Percentiles rank a stretch among this genome's conserved stretches.
These are phyloP conservation scores for Cancer borealis DNA, from an alignment of 2,888 invertebrate genomes.

Conservation along the genomic window DNA sequence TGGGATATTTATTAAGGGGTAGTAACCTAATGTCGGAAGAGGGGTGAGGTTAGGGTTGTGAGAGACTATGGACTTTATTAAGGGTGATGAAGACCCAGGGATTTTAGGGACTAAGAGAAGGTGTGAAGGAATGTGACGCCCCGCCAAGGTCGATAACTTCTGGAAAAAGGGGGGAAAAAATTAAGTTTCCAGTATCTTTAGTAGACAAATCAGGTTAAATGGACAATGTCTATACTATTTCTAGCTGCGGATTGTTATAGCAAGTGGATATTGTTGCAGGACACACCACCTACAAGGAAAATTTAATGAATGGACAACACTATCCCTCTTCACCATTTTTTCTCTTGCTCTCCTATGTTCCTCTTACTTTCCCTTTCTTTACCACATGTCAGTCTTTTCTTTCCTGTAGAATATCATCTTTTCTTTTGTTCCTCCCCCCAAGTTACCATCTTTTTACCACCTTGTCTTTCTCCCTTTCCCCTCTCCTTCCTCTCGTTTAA, in stretches of 20 bases:
- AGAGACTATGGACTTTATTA: not conserved
- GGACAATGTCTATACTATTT: not conserved
- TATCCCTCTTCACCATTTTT: not conserved
- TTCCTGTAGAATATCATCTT: not conserved
- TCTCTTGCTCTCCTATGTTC: not conserved
- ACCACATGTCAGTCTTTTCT: not conserved
- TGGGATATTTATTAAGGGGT: conserved; percentile 48
- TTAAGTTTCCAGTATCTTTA: not conserved
- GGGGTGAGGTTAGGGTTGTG: not conserved
- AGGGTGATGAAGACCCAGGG: not conserved
- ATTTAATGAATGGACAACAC: not conserved
- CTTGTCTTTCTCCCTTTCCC: not conserved
- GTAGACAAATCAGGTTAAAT: not conserved
- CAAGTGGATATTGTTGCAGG: not conserved
- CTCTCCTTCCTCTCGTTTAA: not conserved
- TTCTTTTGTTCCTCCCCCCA: not conserved
- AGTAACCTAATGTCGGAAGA: conserved; percentile 1
- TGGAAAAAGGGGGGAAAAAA: not conserved
- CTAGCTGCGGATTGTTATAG: not conserved
- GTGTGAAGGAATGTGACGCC: not conserved
- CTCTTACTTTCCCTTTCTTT: not conserved
- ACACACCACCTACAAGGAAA: not conserved
- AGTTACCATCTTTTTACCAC: conserved; percentile 13
- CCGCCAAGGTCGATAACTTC: not conserved
- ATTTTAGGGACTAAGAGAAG: conserved; percentile 17